Percentiles rank a stretch among this genome's conserved stretches.
Conservation (phyloP, 2,113 vertebrate genomes). For the Egretta garzetta region DNA sequence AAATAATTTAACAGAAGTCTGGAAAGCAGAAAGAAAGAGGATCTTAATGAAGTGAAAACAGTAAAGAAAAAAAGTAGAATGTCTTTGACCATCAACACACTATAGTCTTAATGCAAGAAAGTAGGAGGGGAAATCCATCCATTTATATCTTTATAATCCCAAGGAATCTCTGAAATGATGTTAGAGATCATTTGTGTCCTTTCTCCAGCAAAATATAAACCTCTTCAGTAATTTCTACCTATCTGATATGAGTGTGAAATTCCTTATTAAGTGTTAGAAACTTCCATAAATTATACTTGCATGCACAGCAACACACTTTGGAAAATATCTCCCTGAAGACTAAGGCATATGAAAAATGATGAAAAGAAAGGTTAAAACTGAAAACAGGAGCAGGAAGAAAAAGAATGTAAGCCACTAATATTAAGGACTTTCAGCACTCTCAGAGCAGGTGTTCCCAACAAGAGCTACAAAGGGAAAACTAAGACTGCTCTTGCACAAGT, state of each 20-base stretch:
- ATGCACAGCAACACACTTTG: neutral
- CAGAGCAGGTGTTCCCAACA: neutral
- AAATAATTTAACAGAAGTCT: neutral
- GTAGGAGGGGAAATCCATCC: neutral
- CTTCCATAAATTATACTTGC: neutral
- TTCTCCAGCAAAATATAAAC: neutral
- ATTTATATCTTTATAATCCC: neutral
- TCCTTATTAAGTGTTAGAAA: neutral
- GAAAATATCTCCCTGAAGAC: neutral
- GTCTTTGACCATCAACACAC: neutral
- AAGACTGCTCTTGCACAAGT: neutral
- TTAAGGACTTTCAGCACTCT: neutral
- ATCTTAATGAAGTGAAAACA: neutral
- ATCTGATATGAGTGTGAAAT: neutral
- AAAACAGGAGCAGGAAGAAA: neutral
- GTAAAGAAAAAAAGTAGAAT: neutral
- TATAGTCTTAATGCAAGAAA: neutral
- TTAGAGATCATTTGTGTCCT: neutral
- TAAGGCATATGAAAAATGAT: neutral
- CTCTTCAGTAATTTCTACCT: neutral
- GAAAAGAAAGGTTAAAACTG: neutral
- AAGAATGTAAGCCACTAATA: neutral
- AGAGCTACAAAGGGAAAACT: neutral
- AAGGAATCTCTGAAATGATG: neutral
- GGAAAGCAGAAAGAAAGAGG: neutral